These are phyloP conservation scores for Furcifer pardalis DNA, from an alignment of 2,797 vertebrate species.

Conservation along the genomic window DNA sequence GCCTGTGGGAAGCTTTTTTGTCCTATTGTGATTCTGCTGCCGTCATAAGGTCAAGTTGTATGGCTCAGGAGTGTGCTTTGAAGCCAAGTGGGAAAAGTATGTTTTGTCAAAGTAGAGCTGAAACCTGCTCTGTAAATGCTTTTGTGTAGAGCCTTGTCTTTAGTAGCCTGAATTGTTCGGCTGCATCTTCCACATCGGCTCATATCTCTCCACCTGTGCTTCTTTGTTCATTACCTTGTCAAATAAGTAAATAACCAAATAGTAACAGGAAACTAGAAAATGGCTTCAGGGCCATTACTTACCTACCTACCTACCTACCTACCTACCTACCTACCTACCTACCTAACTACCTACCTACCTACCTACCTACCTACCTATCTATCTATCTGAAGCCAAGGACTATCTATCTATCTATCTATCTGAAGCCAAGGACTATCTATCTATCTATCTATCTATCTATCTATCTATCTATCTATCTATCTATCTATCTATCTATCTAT, in stretches of 20 bases:
- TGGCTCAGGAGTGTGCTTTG: conserved; percentile 1
- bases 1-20: neutral
- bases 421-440: too few relatives aligned
- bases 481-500: too few relatives aligned
- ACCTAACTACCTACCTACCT: too few relatives aligned
- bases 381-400: too few relatives aligned
- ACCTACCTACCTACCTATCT: too few relatives aligned
- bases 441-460: too few relatives aligned
- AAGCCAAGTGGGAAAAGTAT: neutral
- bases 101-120: neutral
- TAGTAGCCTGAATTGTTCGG: conserved; percentile 58
- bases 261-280: neutral
- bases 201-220: conserved; percentile 32
- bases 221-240: conserved; percentile 49
- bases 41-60: neutral
- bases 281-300: conserved; percentile 25
- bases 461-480: too few relatives aligned
- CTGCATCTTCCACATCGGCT: conserved; percentile 51
- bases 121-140: neutral
- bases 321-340: too few relatives aligned
- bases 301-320: too few relatives aligned
- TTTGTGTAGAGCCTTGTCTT: conserved; percentile 47
- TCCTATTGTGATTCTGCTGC: neutral
- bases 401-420: too few relatives aligned
- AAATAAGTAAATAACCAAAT: conserved; percentile 27